Percentiles rank a stretch among this genome's conserved stretches.
phyloP scores from a whole-genome alignment of 37 sponge, comb jelly and placozoan species.

The Sycon ciliatum region DNA sequence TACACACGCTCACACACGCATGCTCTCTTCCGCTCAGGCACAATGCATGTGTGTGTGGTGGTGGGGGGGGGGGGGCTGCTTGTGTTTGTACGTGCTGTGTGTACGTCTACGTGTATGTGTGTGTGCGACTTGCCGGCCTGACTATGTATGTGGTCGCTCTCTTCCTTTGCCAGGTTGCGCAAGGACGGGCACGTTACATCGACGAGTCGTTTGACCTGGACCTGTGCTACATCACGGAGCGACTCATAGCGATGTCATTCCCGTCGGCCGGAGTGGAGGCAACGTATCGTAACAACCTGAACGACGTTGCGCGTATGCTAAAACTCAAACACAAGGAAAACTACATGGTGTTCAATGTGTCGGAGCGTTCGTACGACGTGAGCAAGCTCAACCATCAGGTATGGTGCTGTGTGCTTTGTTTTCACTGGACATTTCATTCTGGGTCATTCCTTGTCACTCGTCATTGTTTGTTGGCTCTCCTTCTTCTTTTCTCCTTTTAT shows the following conservation, averaged over 20 bases:
- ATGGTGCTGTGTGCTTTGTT: background rate
- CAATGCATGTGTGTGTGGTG: background rate
- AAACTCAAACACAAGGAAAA: conserved; percentile 89
- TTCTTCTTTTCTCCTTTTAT: too few relatives aligned
- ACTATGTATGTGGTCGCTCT: background rate
- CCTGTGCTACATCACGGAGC: conserved; percentile 85
- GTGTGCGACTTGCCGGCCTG: background rate
- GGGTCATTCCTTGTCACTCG: too few relatives aligned
- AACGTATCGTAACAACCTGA: conserved; percentile 79
- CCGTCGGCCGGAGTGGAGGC: conserved; percentile 87
- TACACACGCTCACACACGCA: background rate
- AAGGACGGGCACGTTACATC: conserved; percentile 61
- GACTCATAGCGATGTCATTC: conserved; percentile 81
- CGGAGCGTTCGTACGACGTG: conserved; percentile 88
- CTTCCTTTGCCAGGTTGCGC: conserved; percentile 1
- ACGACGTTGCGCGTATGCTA: conserved; percentile 91
- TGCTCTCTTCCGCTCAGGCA: background rate
- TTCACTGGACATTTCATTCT: background rate
- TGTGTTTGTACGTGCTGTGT: conserved; percentile 18
- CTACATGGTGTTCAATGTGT: conserved; percentile 91
- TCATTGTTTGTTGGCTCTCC: background rate
- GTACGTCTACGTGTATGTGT: conserved; percentile 9
- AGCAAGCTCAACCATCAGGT: conserved; percentile 82
- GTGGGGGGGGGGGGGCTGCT: background rate
- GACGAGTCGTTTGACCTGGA: conserved; percentile 81